Conservation (phyloP, 2,113 vertebrate genomes). For the Lophura nycthemera region DNA sequence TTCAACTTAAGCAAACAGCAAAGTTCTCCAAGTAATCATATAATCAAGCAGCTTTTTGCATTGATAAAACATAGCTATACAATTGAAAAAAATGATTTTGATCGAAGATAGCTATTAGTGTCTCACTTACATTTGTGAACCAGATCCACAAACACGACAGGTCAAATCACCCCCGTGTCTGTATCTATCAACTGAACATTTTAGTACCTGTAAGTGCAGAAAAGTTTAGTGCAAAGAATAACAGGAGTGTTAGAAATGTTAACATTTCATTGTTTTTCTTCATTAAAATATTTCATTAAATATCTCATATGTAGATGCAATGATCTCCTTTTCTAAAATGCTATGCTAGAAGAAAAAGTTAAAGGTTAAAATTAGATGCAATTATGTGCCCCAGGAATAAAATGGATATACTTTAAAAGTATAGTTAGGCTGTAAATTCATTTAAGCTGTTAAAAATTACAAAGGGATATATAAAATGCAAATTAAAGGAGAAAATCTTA, state of each 20-base stretch:
- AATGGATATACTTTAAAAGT: conserved; percentile 73
- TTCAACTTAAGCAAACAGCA: not conserved
- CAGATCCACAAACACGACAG: not conserved
- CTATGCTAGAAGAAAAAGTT: conserved; percentile 16
- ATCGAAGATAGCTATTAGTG: not conserved
- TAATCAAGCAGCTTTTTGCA: not conserved
- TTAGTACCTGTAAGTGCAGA: not conserved
- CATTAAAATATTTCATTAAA: conserved; percentile 48
- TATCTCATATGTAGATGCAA: not conserved
- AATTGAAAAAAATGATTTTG: not conserved
- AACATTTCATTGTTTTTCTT: conserved; percentile 30
- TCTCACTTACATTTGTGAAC: not conserved
- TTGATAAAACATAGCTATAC: not conserved
- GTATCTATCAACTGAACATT: not conserved
- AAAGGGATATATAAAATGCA: conserved; percentile 77
- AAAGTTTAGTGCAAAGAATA: conserved; percentile 27
- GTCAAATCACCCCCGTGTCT: not conserved
- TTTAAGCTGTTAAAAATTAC: conserved; percentile 77
- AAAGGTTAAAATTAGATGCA: conserved; percentile 53
- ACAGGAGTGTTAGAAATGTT: conserved; percentile 3
- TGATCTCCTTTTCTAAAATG: conserved; percentile 30
- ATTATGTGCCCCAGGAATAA: conserved; percentile 65
- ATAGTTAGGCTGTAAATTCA: conserved; percentile 66
- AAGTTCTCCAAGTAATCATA: not conserved
- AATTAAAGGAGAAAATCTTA: conserved; percentile 76